Percentiles rank a stretch among this genome's conserved stretches.
Conservation (phyloP, 2,113 vertebrate species). For the Channa argus region DNA sequence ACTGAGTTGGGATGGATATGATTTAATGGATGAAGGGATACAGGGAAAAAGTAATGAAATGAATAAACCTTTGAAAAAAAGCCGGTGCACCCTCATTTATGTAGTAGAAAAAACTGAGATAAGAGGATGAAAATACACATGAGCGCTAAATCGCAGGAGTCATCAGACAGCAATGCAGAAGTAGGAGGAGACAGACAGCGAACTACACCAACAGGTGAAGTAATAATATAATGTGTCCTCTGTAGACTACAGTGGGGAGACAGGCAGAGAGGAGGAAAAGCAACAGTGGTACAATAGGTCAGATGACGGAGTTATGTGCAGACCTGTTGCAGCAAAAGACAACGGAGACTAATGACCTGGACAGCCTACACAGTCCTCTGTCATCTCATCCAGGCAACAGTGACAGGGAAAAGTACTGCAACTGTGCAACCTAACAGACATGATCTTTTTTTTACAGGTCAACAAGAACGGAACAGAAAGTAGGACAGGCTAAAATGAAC, state of each 20-base stretch:
- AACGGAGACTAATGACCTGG: conserved; percentile 11
- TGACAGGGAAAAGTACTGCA: neutral
- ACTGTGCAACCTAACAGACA: neutral
- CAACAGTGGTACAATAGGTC: conserved; percentile 12
- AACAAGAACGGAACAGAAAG: neutral
- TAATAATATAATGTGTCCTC: conserved; percentile 47
- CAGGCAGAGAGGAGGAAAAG: conserved; percentile 5
- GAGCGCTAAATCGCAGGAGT: conserved; percentile 54
- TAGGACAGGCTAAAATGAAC: too few species aligned
- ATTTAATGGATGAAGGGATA: conserved; percentile 46
- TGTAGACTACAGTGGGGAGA: conserved; percentile 1
- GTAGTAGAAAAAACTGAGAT: conserved; percentile 36
- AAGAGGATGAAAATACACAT: conserved; percentile 60
- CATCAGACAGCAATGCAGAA: neutral
- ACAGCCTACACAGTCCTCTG: conserved; percentile 28
- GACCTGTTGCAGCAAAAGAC: neutral
- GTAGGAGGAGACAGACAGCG: neutral
- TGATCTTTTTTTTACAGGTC: neutral
- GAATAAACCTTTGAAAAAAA: conserved; percentile 60
- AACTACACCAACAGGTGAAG: conserved; percentile 39
- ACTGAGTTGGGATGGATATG: conserved; percentile 52
- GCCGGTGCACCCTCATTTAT: conserved; percentile 34
- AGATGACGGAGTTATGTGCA: neutral
- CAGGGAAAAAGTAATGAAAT: conserved; percentile 47
- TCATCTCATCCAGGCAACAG: conserved; percentile 27